Evolutionary conservation across 1,140 invertebrate genomes (phyloP).

Genomic region (Lanistes nyassanus): DNA sequence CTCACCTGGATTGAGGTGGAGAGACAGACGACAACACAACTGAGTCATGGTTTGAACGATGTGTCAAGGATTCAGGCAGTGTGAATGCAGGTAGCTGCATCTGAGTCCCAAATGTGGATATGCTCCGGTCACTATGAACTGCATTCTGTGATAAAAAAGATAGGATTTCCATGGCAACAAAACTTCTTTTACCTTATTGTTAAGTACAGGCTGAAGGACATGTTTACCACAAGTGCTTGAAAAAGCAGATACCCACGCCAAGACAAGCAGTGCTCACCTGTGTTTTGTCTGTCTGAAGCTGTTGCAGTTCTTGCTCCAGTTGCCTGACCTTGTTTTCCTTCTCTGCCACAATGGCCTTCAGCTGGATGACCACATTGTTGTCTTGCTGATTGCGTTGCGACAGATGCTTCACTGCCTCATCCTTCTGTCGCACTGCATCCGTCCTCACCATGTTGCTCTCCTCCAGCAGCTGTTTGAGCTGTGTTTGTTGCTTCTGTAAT

Average conservation of each 20-base stretch:
- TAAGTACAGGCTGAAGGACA: too few relatives aligned
- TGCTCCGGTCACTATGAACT: too few relatives aligned
- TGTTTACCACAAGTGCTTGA: too few relatives aligned
- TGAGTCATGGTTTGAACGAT: slow-evolving; percentile 23
- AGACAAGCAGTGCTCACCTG: not conserved
- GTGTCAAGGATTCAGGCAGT: slow-evolving; percentile 13
- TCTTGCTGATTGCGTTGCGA: slow-evolving; percentile 57
- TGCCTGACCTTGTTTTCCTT: slow-evolving; percentile 55
- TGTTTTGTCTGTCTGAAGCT: not conserved
- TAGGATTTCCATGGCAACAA: too few relatives aligned
- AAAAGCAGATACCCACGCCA: too few relatives aligned
- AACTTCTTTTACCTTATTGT: too few relatives aligned
- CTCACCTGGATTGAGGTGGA: slow-evolving; percentile 43
- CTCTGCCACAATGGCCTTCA: slow-evolving; percentile 57
- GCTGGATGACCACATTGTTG: slow-evolving; percentile 58
- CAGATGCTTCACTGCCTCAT: slow-evolving; percentile 47
- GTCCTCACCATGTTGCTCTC: slow-evolving; percentile 41
- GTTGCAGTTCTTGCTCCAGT: slow-evolving; percentile 47
- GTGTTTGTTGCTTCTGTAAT: slow-evolving; percentile 56
- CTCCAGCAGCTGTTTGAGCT: slow-evolving; percentile 57
- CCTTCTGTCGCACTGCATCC: slow-evolving; percentile 31
- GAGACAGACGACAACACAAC: slow-evolving; percentile 33
- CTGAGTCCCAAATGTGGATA: not conserved
- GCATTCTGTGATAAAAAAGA: too few relatives aligned
- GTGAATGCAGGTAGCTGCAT: too few relatives aligned